These are phyloP conservation scores for Podilymbus podiceps DNA, from an alignment of 2,113 vertebrate genomes.

Conservation along the genomic window DNA sequence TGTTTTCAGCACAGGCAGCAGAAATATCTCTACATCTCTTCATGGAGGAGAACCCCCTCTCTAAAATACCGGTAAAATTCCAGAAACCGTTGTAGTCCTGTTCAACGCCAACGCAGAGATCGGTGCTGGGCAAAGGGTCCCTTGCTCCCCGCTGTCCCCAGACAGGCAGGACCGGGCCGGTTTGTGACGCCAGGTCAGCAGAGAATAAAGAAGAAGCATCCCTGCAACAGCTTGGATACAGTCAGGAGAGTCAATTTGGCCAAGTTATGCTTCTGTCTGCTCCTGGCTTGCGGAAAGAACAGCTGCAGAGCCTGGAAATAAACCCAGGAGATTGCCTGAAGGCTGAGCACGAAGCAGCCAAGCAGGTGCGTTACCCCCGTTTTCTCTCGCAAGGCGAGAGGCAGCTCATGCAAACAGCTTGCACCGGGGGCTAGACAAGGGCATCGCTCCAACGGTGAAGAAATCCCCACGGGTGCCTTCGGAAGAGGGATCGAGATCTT, in stretches of 20 bases:
- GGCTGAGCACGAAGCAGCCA: background rate
- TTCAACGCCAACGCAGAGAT: background rate
- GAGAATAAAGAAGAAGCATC: background rate
- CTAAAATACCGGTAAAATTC: background rate
- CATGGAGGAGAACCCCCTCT: background rate
- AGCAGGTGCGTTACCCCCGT: background rate
- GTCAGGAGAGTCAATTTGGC: background rate
- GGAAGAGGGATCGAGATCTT: background rate
- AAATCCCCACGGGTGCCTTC: background rate
- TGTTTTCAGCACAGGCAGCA: background rate
- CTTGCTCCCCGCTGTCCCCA: background rate
- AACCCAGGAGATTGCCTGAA: background rate
- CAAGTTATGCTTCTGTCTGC: background rate
- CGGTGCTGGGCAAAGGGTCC: background rate
- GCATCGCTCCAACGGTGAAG: rapidly evolving
- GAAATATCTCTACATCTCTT: background rate
- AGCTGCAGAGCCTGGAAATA: slow-evolving; percentile 20
- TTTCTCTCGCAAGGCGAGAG: background rate
- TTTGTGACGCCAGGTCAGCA: background rate
- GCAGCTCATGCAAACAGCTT: background rate
- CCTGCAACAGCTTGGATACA: background rate
- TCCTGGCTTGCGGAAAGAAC: background rate
- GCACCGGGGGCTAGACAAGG: background rate
- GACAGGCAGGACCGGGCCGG: background rate
- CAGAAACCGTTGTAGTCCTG: rapidly evolving